phyloP scores from a whole-genome alignment of 2,797 vertebrate genomes.

The Lerista edwardsae region DNA sequence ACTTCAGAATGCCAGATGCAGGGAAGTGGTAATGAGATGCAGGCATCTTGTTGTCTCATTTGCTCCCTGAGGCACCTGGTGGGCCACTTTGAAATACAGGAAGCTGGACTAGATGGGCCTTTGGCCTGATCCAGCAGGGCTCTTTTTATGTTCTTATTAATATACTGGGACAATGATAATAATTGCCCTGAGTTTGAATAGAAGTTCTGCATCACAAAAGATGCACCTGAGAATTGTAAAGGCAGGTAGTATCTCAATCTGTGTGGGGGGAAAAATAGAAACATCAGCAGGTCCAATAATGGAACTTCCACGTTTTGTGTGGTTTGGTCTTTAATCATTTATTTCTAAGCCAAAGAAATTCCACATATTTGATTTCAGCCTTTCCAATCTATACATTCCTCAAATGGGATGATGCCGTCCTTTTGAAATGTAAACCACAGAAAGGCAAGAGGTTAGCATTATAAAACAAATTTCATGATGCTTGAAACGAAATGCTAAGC shows the following conservation, averaged over 20 bases:
- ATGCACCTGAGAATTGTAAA: no score
- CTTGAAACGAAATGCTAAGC: constrained; percentile 39
- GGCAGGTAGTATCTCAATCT: neutral
- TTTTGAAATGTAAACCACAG: constrained; percentile 25
- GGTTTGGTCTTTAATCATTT: neutral
- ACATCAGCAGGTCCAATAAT: neutral
- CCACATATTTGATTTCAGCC: neutral
- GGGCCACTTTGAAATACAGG: no score
- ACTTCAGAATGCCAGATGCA: no score
- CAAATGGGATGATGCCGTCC: neutral
- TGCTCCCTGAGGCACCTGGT: no score
- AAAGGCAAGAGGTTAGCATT: neutral
- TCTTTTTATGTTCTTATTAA: no score
- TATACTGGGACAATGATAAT: no score
- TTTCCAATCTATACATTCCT: neutral
- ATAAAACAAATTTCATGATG: neutral
- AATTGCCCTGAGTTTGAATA: no score
- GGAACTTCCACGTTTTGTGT: neutral
- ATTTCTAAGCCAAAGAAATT: neutral
- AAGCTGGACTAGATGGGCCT: no score
- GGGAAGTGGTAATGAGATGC: no score
- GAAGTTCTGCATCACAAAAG: no score
- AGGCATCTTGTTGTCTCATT: no score
- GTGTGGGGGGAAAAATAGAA: neutral
- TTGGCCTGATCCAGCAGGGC: no score